phyloP scores from a whole-genome alignment of 2,797 vertebrate genomes.

The Sebastes aleutianus region DNA sequence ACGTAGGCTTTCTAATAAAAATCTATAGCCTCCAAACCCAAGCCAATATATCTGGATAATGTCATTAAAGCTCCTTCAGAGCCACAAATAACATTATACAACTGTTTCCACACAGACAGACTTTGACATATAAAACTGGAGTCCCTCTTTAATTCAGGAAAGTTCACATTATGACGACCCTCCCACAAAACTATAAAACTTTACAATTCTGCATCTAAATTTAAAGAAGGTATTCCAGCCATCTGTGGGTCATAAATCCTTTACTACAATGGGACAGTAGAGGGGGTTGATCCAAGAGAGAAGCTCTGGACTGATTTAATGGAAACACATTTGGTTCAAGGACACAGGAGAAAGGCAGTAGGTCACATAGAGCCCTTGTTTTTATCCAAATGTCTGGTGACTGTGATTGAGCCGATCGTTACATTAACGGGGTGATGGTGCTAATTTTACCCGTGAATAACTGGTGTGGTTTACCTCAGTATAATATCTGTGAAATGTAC shows the following conservation, averaged over 20 bases:
- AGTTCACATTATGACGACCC: neutral
- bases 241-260: neutral
- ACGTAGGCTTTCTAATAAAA: neutral
- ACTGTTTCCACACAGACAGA: neutral
- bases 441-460: constrained; percentile 40
- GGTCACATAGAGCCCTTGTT: neutral
- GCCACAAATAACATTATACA: neutral
- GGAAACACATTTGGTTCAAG: neutral
- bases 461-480: constrained; percentile 22
- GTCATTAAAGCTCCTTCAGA: neutral
- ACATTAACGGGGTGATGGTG: constrained; percentile 1
- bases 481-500: constrained; percentile 30
- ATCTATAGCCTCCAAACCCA: neutral
- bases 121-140: neutral
- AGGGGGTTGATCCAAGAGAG: neutral
- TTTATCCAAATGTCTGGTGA: neutral
- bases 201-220: neutral
- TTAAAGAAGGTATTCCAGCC: neutral
- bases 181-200: neutral
- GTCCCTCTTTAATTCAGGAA: neutral
- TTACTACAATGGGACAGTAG: neutral
- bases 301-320: neutral
- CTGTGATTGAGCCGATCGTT: neutral
- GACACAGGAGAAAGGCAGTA: neutral
- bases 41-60: neutral